Evolutionary conservation across 2,888 invertebrate species (phyloP).

Genomic region (Stenotaenia linearis): DNA sequence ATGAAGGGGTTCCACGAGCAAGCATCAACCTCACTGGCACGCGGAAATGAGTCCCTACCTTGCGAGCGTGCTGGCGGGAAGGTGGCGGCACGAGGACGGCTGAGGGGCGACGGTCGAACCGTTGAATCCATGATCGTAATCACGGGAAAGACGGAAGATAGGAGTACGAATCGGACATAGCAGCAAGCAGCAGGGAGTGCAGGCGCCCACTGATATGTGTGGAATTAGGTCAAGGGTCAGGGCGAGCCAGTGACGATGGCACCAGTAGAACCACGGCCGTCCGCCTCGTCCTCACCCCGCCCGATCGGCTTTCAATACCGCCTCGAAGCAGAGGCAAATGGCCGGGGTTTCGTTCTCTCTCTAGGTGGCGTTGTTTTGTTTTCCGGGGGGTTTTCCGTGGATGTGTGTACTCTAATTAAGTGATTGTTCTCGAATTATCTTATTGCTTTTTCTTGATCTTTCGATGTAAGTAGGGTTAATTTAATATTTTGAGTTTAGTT

Average conservation of each 20-base stretch:
- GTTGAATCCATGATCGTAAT: background rate
- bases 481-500: too few species aligned
- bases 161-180: background rate
- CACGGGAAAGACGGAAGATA: background rate
- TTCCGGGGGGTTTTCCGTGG: background rate
- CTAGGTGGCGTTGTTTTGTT: background rate
- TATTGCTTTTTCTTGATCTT: background rate
- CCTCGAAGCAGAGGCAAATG: background rate
- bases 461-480: too few species aligned
- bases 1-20: background rate
- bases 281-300: slow-evolving; percentile 6
- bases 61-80: slow-evolving; percentile 5
- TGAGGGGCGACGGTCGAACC: background rate
- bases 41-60: slow-evolving; percentile 9
- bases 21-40: background rate
- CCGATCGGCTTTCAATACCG: background rate
- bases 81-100: background rate
- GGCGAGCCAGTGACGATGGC: slow-evolving; percentile 24
- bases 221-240: slow-evolving; percentile 28
- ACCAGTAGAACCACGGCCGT: background rate
- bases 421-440: too few species aligned
- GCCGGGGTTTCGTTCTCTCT: background rate
- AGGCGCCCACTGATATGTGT: background rate
- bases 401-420: background rate
- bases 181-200: background rate